Evolutionary conservation across 2,888 invertebrate genomes (phyloP).

Genomic region (Poecilobothrus nobilitatus): DNA sequence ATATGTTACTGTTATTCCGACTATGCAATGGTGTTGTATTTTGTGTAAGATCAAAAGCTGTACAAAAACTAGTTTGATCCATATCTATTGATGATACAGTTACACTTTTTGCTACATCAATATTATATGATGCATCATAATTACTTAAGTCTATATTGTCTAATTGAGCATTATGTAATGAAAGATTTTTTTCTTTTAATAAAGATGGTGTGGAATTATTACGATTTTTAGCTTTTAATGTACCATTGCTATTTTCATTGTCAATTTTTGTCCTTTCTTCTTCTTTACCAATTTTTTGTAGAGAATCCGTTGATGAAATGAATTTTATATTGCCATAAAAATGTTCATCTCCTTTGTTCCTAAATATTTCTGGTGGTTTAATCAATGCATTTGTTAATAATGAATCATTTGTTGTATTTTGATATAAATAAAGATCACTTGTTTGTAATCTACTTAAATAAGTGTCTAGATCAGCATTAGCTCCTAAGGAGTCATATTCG

Average conservation of each 20-base stretch:
- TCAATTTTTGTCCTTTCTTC: not conserved
- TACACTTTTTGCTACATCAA: constrained; percentile 26
- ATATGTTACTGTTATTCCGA: constrained; percentile 52
- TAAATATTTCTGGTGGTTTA: constrained; percentile 41
- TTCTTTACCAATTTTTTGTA: constrained; percentile 31
- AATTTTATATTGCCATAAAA: constrained; percentile 43
- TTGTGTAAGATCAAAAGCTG: constrained; percentile 28
- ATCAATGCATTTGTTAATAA: constrained; percentile 32
- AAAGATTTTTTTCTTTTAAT: constrained; percentile 26
- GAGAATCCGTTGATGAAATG: constrained; percentile 40
- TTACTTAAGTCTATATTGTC: constrained; percentile 24
- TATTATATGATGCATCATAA: constrained; percentile 18
- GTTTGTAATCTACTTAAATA: constrained; percentile 56
- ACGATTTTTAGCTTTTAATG: not conserved
- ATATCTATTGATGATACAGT: constrained; percentile 28
- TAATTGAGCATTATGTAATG: constrained; percentile 26
- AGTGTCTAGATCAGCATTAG: constrained; percentile 57
- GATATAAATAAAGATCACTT: constrained; percentile 43
- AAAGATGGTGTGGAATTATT: constrained; percentile 20
- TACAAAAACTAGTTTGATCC: constrained; percentile 26
- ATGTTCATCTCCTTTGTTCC: constrained; percentile 39
- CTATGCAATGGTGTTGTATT: constrained; percentile 50
- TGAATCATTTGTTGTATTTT: constrained; percentile 30
- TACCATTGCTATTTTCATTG: not conserved
- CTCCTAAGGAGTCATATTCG: constrained; percentile 43